Evolutionary conservation across 2,888 invertebrate genomes (phyloP), one percentile per base, ranked within the genome.

Genomic region (Meiosimyza decipiens): DNA sequence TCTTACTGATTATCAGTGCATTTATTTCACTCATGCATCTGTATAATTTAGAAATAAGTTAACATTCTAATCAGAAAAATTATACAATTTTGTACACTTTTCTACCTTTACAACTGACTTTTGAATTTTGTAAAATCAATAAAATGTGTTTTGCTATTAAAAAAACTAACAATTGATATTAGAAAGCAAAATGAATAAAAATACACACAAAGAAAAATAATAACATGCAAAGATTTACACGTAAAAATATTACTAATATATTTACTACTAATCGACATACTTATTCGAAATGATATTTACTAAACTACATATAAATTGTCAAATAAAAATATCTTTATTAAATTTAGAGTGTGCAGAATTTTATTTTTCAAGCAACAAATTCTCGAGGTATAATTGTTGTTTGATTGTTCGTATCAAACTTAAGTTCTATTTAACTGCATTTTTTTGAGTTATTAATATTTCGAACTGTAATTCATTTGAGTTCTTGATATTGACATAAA

Each of bases 281-380:
- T 66, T 51, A 66, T 73, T 68, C 57, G 71, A 65, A 50, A 51
- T 69, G 66, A 75, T 67, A 73, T 73, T 75, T 65, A 60, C 55
- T 52, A 70, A 62, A 50, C 22, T 54, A 54, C 49, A 40, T 40
- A 40, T 40, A 40, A 40, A 28, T 28, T 28, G 28, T 28, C 28
- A 28, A 71, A 72, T 70, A 75, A 75, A 75, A 60, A 33, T 51
- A 73, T 40, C 40, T 40, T 40, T 40, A 76, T 74, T 74, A 65
- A 33, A 75, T 72, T 65, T 22, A 55, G 67, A 49, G 69, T 68
- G 65, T 60, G 74, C 52, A 54, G 55, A 69, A 66, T 60, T 77
- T 77, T 80, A 82, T 78, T 81, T 79, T 77, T 79, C 77, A 22
- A 81, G 74, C 76, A 79, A 75, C 76, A 76, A 80, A 74, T 51